Conservation (phyloP, 2,888 invertebrate genomes). For the Orthosia gracilis region DNA sequence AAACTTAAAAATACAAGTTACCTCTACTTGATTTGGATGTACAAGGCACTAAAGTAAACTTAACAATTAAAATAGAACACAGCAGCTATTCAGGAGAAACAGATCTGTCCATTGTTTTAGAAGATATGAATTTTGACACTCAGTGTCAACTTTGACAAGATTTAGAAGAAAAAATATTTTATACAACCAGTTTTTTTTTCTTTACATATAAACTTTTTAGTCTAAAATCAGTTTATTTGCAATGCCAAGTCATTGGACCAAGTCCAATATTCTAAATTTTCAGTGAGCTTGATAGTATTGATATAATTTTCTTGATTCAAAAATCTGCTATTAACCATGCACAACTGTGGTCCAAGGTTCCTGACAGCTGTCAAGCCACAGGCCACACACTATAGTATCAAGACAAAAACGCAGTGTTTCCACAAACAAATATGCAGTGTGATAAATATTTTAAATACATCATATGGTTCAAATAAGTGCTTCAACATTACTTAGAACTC, state of each 20-base stretch:
- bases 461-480: constrained; percentile 5
- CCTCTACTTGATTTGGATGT: constrained; percentile 51
- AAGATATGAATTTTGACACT: constrained; percentile 71
- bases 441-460: not conserved
- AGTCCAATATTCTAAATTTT: not conserved
- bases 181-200: constrained; percentile 39
- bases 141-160: constrained; percentile 62
- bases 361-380: not conserved
- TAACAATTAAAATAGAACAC: constrained; percentile 52
- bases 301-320: not conserved
- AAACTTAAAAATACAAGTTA: constrained; percentile 36
- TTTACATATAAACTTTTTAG: constrained; percentile 2
- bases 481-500: not conserved
- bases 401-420: not conserved
- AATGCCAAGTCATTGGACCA: constrained; percentile 1
- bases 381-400: not conserved
- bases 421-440: not conserved
- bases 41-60: constrained; percentile 50
- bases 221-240: constrained; percentile 3
- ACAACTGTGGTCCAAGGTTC: not conserved
- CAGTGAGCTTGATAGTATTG: not conserved
- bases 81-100: constrained; percentile 59
- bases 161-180: constrained; percentile 39
- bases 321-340: not conserved
- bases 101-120: constrained; percentile 72